Conservation (phyloP, 2,888 invertebrate species). For the Plebejus melissa region DNA sequence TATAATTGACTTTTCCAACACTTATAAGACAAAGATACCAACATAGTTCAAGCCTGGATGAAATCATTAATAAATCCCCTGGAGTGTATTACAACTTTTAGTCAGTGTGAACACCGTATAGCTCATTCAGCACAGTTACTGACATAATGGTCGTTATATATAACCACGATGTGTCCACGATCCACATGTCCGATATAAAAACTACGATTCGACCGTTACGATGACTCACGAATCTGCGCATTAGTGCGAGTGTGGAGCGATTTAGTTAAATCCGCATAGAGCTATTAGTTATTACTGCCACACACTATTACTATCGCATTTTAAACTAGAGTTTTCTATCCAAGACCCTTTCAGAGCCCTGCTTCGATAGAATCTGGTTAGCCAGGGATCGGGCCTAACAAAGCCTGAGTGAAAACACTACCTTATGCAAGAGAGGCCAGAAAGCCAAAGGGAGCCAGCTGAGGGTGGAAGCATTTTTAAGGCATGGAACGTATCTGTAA, state of each 20-base stretch:
- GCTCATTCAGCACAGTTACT: neutral
- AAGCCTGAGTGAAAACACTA: neutral
- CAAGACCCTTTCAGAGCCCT: no score
- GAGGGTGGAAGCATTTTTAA: neutral
- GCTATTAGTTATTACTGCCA: neutral
- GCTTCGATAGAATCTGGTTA: no score
- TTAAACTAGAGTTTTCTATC: neutral
- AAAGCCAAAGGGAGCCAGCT: neutral
- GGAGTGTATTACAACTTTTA: neutral
- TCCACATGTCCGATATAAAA: constrained; percentile 1
- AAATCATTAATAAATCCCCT: neutral
- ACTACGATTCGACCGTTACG: constrained; percentile 12
- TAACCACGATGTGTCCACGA: constrained; percentile 8
- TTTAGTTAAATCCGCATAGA: neutral
- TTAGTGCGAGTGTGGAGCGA: neutral
- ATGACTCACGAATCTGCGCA: constrained; percentile 10
- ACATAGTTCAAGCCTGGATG: no score
- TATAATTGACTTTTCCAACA: neutral
- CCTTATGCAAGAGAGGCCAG: neutral
- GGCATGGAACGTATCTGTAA: neutral
- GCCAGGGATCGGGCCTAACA: neutral
- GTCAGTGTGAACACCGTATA: neutral
- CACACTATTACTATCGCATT: neutral
- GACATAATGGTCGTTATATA: constrained; percentile 8
- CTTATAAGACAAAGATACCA: neutral